Evolutionary conservation across 2,888 invertebrate genomes (phyloP).

Genomic region (Drosophila pullipes): DNA sequence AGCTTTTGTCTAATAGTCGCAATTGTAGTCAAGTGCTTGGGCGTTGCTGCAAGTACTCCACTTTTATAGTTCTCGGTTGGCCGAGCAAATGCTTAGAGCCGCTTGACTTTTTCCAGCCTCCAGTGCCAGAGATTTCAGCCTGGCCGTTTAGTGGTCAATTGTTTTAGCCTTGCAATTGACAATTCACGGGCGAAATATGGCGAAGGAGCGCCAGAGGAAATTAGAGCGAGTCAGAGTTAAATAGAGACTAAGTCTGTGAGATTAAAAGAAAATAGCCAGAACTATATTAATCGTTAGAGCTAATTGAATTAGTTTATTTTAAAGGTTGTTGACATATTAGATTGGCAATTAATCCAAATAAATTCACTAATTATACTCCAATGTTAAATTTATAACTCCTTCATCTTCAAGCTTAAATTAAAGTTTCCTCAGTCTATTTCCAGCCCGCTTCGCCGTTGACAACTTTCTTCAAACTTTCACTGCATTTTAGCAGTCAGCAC

Average conservation of each 20-base stretch:
- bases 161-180: conserved; percentile 43
- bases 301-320: too few species aligned
- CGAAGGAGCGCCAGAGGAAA: neutral
- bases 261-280: neutral
- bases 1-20: conserved; percentile 60
- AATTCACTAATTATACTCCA: neutral
- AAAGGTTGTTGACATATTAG: neutral
- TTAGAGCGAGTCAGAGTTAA: too few species aligned
- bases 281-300: neutral
- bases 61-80: conserved; percentile 51
- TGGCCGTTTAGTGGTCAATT: conserved; percentile 54
- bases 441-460: conserved; percentile 4
- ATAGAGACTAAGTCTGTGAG: neutral
- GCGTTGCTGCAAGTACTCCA: conserved; percentile 46
- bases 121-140: conserved; percentile 27
- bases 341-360: neutral
- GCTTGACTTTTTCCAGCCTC: conserved; percentile 14
- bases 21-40: conserved; percentile 64
- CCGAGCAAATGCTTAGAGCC: conserved; percentile 14
- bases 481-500: conserved; percentile 35
- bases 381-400: neutral
- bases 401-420: neutral
- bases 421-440: neutral
- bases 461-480: conserved; percentile 40
- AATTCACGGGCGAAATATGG: conserved; percentile 10